A percentile compares a stretch with the other conserved stretches of the same genome.
These are phyloP conservation scores for Gobionotothen gibberifrons DNA, from an alignment of 2,797 vertebrate genomes.

Conservation along the genomic window DNA sequence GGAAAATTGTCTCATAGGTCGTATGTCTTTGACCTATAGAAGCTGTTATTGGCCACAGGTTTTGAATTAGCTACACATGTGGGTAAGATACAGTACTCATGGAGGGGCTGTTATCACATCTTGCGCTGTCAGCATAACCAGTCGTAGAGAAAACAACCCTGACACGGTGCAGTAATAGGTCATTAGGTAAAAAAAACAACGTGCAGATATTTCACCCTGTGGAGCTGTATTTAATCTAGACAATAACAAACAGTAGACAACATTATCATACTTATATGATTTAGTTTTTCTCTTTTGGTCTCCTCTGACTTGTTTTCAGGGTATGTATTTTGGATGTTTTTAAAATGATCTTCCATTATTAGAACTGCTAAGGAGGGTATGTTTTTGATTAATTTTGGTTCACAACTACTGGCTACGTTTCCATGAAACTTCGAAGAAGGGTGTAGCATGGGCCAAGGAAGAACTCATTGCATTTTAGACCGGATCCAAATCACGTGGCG, in stretches of 20 bases:
- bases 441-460: too few relatives aligned
- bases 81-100: slow-evolving; percentile 70
- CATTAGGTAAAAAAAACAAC: slow-evolving; percentile 55
- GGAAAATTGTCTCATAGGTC: slow-evolving; percentile 79
- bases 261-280: slow-evolving; percentile 48
- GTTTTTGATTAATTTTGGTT: too few relatives aligned
- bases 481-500: too few relatives aligned
- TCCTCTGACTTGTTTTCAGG: background rate
- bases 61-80: slow-evolving; percentile 77
- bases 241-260: slow-evolving; percentile 51
- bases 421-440: too few relatives aligned
- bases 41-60: slow-evolving; percentile 76
- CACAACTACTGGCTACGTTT: too few relatives aligned
- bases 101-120: slow-evolving; percentile 70
- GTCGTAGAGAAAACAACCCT: slow-evolving; percentile 50
- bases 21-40: slow-evolving; percentile 72
- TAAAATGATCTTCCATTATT: too few relatives aligned
- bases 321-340: background rate
- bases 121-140: slow-evolving; percentile 72
- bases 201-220: slow-evolving; percentile 46
- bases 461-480: too few relatives aligned
- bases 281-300: slow-evolving; percentile 13
- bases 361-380: too few relatives aligned
- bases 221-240: slow-evolving; percentile 53
- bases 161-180: slow-evolving; percentile 56